Evolutionary conservation across 1,140 invertebrate species (phyloP).

Genomic region (Drosophila pallidifrons): DNA sequence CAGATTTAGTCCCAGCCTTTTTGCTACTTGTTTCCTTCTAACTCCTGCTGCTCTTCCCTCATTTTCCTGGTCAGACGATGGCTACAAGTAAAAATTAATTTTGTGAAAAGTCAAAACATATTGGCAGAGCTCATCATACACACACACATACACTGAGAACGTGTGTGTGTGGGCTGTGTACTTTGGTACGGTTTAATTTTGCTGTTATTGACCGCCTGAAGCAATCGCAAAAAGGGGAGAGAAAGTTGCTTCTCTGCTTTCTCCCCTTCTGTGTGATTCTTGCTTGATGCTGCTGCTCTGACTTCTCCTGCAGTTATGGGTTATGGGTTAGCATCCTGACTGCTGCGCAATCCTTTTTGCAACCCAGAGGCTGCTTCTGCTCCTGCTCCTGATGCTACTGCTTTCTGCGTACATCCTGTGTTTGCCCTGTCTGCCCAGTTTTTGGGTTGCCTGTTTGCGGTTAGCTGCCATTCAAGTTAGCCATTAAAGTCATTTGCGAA

Average conservation of each 20-base stretch:
- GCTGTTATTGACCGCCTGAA: constrained; percentile 74
- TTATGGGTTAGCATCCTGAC: constrained; percentile 51
- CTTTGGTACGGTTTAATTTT: constrained; percentile 76
- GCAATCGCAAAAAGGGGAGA: constrained; percentile 53
- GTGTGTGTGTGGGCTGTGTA: constrained; percentile 46
- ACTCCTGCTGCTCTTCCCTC: too few relatives aligned
- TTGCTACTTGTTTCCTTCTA: background rate
- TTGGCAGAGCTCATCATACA: constrained; percentile 53
- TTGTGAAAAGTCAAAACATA: constrained; percentile 57
- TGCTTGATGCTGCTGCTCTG: constrained; percentile 15
- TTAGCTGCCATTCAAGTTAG: constrained; percentile 63
- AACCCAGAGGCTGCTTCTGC: constrained; percentile 19
- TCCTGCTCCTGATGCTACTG: too few relatives aligned
- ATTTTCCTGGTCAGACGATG: background rate
- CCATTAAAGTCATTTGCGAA: constrained; percentile 54
- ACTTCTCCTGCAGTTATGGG: constrained; percentile 71
- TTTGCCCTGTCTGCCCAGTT: constrained; percentile 33
- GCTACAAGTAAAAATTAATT: constrained; percentile 57
- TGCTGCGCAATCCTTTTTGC: constrained; percentile 49
- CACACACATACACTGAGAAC: constrained; percentile 19
- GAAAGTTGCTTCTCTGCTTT: constrained; percentile 24
- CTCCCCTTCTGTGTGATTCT: constrained; percentile 13
- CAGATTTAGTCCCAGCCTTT: constrained; percentile 31
- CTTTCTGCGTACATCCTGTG: constrained; percentile 39
- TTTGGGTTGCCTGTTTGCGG: constrained; percentile 47